Base-by-base conservation (phyloP, 2,113 vertebrate species). In the Arizona elegans region DNA sequence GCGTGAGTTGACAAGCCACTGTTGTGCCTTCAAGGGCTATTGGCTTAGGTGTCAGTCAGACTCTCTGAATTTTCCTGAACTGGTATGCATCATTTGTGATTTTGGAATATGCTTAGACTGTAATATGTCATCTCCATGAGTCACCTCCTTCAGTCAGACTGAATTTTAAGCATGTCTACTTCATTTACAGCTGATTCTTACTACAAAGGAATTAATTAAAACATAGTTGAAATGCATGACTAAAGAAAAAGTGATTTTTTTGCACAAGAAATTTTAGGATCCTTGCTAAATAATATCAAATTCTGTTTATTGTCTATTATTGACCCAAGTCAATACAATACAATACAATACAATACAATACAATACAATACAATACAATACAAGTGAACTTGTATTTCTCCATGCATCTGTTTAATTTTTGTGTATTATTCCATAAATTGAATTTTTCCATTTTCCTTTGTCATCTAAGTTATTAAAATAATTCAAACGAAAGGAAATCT, bases 161-260 rank as follows among this genome's bases (percentile, higher is more conserved):
- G 93, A 62, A 89, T 47, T 55, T 38, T 29, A 93, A 86, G 65
- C 3, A 81, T 0, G 0, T 47, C 0, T 0, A 7, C 89, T 75
- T 0, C 0, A 92, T 91, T 59, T 47, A 38, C 58, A 15, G 88
- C 11, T 85, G 43, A 89, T 65, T 90, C 90, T 93, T 56, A 62
- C 21, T 91, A 89, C 88, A 89, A 92, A 47, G 56, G 1, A 55
- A 3, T 29, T 47, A 59, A 91, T 0, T n/a, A 88, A 81, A 0
- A 15, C 23, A 0, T 1, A 50, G 21, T 10, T 55, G 12, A 90
- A 90, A 47, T 65, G 0, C 0, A 0, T 0, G 0, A 0, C 89
- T 1, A 2, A 1, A 56, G 56, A 81, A 90, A 54, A 89, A 59
- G 53, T 38, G 65, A 93, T 53, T 86, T 17, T 17, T 91, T 23